Evolutionary conservation across 2,113 vertebrate genomes (phyloP).

Genomic region (Fulmarus glacialis): DNA sequence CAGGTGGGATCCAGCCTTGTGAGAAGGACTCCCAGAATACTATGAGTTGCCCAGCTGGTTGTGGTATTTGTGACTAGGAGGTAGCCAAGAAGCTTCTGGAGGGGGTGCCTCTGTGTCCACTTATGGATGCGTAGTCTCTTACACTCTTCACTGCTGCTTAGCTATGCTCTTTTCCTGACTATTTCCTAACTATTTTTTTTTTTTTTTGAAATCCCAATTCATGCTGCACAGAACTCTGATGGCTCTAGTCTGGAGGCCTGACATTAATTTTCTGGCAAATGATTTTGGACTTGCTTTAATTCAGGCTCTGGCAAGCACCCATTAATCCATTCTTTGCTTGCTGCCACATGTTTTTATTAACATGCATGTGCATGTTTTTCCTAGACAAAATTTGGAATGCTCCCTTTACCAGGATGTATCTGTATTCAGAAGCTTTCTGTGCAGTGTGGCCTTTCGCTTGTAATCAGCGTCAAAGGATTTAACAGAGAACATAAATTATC

Average conservation of each 20-base stretch:
- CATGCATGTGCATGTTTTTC: fast-evolving
- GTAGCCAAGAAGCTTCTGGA: not conserved
- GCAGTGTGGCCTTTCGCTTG: not conserved
- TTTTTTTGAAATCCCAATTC: not conserved
- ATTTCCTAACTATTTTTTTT: not conserved
- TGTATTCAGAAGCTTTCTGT: not conserved
- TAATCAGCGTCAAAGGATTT: not conserved
- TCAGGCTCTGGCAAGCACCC: fast-evolving
- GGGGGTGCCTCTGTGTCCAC: not conserved
- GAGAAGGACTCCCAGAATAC: fast-evolving
- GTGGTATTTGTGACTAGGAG: not conserved
- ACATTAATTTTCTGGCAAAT: not conserved
- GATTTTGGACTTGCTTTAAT: not conserved
- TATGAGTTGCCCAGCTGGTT: not conserved
- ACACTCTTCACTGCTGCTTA: not conserved
- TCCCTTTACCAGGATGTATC: not conserved
- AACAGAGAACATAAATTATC: not conserved
- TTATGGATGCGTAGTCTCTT: fast-evolving
- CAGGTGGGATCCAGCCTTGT: not conserved
- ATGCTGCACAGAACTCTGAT: not conserved
- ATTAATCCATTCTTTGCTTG: fast-evolving
- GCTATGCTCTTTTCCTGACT: not conserved
- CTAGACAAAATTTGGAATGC: not conserved
- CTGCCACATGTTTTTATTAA: not conserved
- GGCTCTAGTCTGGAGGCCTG: not conserved